These are phyloP conservation scores for Zaprionus kolodkinae DNA, from an alignment of 1,140 invertebrate species.

Conservation along the genomic window DNA sequence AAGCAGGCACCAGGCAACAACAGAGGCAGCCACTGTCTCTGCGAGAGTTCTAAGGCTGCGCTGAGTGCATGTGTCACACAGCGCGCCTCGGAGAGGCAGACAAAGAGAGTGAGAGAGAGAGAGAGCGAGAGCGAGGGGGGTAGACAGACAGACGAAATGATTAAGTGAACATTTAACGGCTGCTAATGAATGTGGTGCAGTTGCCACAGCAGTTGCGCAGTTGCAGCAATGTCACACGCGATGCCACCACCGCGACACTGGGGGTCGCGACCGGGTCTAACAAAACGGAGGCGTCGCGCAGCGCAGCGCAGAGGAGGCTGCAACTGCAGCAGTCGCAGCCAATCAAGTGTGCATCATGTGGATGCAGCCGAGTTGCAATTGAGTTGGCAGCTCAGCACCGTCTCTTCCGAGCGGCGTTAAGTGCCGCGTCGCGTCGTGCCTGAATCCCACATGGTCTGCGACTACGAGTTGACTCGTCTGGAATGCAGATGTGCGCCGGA, in stretches of 20 bases:
- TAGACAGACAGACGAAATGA: constrained; percentile 54
- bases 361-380: constrained; percentile 52
- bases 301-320: not conserved
- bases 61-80: constrained; percentile 54
- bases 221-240: constrained; percentile 73
- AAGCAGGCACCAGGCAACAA: constrained; percentile 11
- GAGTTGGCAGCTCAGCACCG: constrained; percentile 42
- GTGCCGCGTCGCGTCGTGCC: constrained; percentile 60
- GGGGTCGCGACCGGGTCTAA: constrained; percentile 65
- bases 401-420: constrained; percentile 40
- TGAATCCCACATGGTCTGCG: constrained; percentile 78
- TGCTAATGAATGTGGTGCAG: constrained; percentile 82
- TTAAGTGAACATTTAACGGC: constrained; percentile 80
- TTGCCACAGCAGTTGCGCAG: constrained; percentile 26
- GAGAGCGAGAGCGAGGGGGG: not conserved
- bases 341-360: constrained; percentile 44
- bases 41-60: constrained; percentile 42
- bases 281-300: constrained; percentile 61
- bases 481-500: constrained; percentile 71
- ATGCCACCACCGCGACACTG: constrained; percentile 54
- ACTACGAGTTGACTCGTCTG: constrained; percentile 67
- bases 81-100: constrained; percentile 6
- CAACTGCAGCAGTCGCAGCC: constrained; percentile 13
- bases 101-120: not conserved
- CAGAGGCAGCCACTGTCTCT: constrained; percentile 54